Conservation (phyloP, 1,140 invertebrate genomes). For the Drosophila mauritiana region DNA sequence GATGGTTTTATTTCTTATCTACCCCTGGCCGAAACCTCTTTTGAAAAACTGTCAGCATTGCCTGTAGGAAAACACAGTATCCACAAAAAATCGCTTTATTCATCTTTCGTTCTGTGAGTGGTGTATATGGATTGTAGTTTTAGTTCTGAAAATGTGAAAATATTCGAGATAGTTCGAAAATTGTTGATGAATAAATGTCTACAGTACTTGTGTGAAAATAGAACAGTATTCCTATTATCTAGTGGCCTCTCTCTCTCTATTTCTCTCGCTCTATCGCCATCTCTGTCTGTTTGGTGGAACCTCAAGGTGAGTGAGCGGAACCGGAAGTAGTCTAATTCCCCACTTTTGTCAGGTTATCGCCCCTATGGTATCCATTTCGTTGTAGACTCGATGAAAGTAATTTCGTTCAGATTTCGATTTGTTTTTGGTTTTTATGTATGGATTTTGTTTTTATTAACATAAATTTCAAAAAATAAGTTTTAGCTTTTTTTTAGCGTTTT, state of each 20-base stretch:
- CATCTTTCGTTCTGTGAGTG: conserved; percentile 34
- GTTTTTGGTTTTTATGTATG: conserved; percentile 41
- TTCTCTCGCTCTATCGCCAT: conserved; percentile 24
- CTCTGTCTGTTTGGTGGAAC: conserved; percentile 38
- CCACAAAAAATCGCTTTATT: conserved; percentile 71
- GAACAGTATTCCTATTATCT: conserved; percentile 9
- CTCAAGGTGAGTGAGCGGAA: conserved; percentile 6
- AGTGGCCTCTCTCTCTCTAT: conserved; percentile 7
- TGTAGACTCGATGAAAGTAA: conserved; percentile 10
- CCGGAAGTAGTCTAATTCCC: conserved; percentile 4
- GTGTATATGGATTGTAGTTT: conserved; percentile 26
- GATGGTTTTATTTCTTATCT: conserved; percentile 23
- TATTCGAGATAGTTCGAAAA: conserved; percentile 14
- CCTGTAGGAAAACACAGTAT: conserved; percentile 57
- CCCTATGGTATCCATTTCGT: conserved; percentile 4
- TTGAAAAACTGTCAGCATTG: neutral
- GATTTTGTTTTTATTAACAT: conserved; percentile 77
- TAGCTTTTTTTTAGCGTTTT: conserved; percentile 51
- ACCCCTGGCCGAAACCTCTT: neutral
- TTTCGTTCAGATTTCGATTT: conserved; percentile 8
- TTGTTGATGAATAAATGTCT: conserved; percentile 24
- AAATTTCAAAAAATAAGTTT: conserved; percentile 79
- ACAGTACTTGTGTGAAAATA: conserved; percentile 20
- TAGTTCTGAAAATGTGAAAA: conserved; percentile 45
- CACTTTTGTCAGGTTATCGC: neutral